phyloP scores from a whole-genome alignment of 1,140 invertebrate genomes.

The Drosophila saltans region DNA sequence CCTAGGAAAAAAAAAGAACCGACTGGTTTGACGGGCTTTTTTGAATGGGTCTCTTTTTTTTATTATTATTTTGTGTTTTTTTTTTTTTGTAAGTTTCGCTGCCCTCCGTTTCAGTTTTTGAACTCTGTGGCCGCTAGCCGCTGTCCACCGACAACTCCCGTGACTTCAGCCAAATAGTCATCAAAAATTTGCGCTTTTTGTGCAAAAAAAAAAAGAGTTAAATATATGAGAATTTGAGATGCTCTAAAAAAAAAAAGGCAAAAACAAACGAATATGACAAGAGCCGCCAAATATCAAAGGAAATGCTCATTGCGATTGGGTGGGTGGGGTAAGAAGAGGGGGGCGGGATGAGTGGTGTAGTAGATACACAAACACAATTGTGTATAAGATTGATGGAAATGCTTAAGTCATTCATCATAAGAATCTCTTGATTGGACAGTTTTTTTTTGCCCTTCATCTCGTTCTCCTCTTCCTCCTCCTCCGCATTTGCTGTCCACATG shows the following conservation, averaged over 20 bases:
- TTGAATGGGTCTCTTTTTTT: slow-evolving; percentile 55
- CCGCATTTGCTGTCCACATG: not conserved
- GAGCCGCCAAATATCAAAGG: slow-evolving; percentile 56
- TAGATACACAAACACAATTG: slow-evolving; percentile 30
- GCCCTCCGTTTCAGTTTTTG: slow-evolving; percentile 60
- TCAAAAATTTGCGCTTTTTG: slow-evolving; percentile 50
- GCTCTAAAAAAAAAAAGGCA: slow-evolving; percentile 57
- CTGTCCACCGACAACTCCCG: slow-evolving; percentile 27
- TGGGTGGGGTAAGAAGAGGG: not conserved
- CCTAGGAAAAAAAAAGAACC: slow-evolving; percentile 54
- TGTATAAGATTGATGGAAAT: slow-evolving; percentile 55
- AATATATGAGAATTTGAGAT: slow-evolving; percentile 57
- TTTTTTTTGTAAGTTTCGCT: slow-evolving; percentile 20
- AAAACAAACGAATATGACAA: slow-evolving; percentile 36
- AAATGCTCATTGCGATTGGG: slow-evolving; percentile 23
- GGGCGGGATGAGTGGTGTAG: not conserved
- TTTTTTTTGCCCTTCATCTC: slow-evolving; percentile 16
- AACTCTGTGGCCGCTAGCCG: slow-evolving; percentile 57
- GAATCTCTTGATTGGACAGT: slow-evolving; percentile 59
- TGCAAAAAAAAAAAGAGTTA: slow-evolving; percentile 24
- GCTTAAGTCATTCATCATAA: slow-evolving; percentile 57
- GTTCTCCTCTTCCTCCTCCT: not conserved
- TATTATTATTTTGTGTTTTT: slow-evolving; percentile 6
- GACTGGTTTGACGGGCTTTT: slow-evolving; percentile 77
- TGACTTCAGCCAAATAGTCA: slow-evolving; percentile 53